Evolutionary conservation across 2,888 invertebrate genomes (phyloP).

Genomic region (Eurois occulta): DNA sequence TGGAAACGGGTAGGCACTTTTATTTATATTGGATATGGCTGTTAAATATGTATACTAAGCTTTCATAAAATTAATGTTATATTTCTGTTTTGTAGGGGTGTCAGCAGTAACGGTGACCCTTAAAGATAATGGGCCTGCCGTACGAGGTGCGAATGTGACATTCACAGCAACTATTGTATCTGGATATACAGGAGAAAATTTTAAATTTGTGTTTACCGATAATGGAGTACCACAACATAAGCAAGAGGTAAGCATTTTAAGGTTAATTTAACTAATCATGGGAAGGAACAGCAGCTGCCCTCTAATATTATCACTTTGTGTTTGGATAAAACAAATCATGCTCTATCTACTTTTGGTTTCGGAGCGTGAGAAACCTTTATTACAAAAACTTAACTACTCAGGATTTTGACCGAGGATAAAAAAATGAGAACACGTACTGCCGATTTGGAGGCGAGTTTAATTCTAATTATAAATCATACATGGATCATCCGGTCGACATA

Average conservation of each 20-base stretch:
- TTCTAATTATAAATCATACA: too few relatives aligned
- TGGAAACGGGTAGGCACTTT: slow-evolving; percentile 75
- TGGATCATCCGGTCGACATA: too few relatives aligned
- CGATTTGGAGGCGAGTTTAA: too few relatives aligned
- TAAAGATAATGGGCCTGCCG: slow-evolving; percentile 92
- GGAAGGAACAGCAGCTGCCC: neutral
- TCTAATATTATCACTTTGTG: slow-evolving; percentile 6
- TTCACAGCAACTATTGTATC: slow-evolving; percentile 91
- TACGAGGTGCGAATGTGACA: slow-evolving; percentile 93
- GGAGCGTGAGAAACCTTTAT: too few relatives aligned
- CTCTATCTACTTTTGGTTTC: too few relatives aligned
- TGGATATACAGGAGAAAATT: slow-evolving; percentile 80
- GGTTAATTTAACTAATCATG: neutral
- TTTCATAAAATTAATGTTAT: neutral
- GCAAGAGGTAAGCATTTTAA: slow-evolving; percentile 81
- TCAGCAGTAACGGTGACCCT: slow-evolving; percentile 85
- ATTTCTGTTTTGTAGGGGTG: slow-evolving; percentile 73
- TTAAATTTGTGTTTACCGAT: slow-evolving; percentile 91
- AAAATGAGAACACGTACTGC: too few relatives aligned
- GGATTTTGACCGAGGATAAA: too few relatives aligned
- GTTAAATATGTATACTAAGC: neutral
- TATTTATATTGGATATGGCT: slow-evolving; percentile 10
- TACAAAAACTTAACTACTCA: too few relatives aligned
- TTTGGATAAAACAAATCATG: slow-evolving; percentile 14
- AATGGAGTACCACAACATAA: slow-evolving; percentile 89